A percentile compares a stretch with the other conserved stretches of the same genome.
phyloP scores from a whole-genome alignment of 2,888 invertebrate species.

The Dynastes grantii region DNA sequence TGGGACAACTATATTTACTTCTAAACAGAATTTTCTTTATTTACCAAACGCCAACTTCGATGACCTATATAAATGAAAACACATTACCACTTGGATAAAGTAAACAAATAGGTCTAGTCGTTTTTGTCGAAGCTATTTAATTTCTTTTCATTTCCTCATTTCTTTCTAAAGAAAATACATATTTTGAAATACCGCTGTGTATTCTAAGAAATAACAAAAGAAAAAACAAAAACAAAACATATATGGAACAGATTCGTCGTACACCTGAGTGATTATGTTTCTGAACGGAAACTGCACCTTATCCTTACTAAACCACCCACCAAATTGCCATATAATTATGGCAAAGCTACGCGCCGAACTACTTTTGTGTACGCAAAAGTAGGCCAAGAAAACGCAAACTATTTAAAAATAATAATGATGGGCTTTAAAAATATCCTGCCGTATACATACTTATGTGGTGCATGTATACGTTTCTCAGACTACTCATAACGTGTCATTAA shows the following conservation, averaged over 20 bases:
- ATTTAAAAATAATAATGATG: slow-evolving; percentile 40
- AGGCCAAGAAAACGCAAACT: slow-evolving; percentile 46
- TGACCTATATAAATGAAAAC: too few relatives aligned
- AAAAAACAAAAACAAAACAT: too few relatives aligned
- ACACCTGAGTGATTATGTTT: slow-evolving; percentile 30
- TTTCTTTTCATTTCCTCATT: too few relatives aligned
- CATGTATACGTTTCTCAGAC: not conserved
- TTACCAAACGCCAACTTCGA: too few relatives aligned
- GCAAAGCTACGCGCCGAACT: slow-evolving; percentile 19
- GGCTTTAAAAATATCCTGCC: slow-evolving; percentile 32
- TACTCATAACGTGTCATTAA: slow-evolving; percentile 15
- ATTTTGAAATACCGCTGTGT: too few relatives aligned
- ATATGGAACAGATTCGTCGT: not conserved
- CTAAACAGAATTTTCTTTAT: too few relatives aligned
- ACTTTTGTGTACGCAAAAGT: slow-evolving; percentile 42
- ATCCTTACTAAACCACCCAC: slow-evolving; percentile 31
- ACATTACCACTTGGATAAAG: too few relatives aligned
- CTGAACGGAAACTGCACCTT: slow-evolving; percentile 39
- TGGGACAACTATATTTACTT: too few relatives aligned
- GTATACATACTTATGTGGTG: slow-evolving; percentile 3
- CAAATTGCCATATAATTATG: slow-evolving; percentile 38
- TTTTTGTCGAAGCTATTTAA: too few relatives aligned
- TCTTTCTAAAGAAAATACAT: too few relatives aligned
- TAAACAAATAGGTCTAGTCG: too few relatives aligned
- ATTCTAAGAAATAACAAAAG: too few relatives aligned